Conservation (phyloP, 2,888 invertebrate genomes). For the Kuschelorhynchus macadamiae region DNA sequence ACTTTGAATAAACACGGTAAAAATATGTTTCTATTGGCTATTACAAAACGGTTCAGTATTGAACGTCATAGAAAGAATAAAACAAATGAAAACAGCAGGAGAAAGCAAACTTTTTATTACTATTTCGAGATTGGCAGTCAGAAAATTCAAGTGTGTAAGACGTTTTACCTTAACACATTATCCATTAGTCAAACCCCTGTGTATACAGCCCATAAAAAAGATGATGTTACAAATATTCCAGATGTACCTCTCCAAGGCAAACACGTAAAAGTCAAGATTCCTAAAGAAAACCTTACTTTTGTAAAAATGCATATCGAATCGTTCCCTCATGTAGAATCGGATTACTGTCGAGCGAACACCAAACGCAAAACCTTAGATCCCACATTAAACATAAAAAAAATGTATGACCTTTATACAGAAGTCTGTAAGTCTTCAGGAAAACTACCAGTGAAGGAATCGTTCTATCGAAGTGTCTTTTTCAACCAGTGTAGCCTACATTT, state of each 20-base stretch:
- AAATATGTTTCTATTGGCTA: constrained; percentile 17
- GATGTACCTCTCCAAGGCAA: constrained; percentile 22
- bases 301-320: constrained; percentile 34
- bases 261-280: constrained; percentile 27
- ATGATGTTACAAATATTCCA: constrained; percentile 22
- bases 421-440: too few species aligned
- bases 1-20: constrained; percentile 35
- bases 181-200: constrained; percentile 42
- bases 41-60: constrained; percentile 19
- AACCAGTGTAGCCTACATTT: constrained; percentile 33
- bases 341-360: constrained; percentile 34
- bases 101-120: constrained; percentile 26
- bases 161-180: constrained; percentile 30
- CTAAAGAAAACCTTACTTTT: constrained; percentile 23
- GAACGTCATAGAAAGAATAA: constrained; percentile 35
- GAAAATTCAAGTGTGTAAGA: constrained; percentile 29
- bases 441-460: constrained; percentile 10
- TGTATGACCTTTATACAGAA: too few species aligned
- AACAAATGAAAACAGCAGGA: constrained; percentile 31
- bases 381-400: constrained; percentile 20
- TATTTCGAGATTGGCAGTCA: constrained; percentile 24
- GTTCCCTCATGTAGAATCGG: constrained; percentile 39
- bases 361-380: constrained; percentile 25
- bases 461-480: constrained; percentile 25
- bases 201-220: constrained; percentile 36